Conservation (phyloP, 2,797 vertebrate species). For the Cuculus canorus region DNA sequence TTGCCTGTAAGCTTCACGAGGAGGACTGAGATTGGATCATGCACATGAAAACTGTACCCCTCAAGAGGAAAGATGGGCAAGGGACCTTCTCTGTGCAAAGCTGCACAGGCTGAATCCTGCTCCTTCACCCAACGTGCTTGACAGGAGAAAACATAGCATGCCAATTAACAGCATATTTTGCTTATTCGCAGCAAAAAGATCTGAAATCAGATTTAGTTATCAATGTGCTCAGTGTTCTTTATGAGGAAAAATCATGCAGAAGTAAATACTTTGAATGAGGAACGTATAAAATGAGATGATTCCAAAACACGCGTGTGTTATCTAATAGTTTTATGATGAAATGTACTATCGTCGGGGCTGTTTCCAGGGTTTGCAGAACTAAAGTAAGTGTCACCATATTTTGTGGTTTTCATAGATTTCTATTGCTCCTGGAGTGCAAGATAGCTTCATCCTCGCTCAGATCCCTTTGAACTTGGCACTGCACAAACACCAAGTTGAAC, state of each 20-base stretch:
- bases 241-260: neutral
- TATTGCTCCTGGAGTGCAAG: neutral
- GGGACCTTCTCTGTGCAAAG: neutral
- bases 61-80: neutral
- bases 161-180: neutral
- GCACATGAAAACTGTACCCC: neutral
- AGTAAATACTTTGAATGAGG: conserved; percentile 11
- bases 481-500: neutral
- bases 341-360: neutral
- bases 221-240: neutral
- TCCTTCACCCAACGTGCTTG: neutral
- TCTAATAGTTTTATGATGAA: conserved; percentile 10
- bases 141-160: fast-evolving
- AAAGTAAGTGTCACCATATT: neutral
- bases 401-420: neutral
- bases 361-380: neutral
- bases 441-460: neutral
- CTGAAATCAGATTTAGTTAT: neutral
- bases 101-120: neutral
- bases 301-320: neutral
- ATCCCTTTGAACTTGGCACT: neutral
- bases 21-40: neutral
- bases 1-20: neutral
- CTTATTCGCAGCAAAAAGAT: neutral
- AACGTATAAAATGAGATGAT: neutral